These are phyloP conservation scores for Ophioderma brevispina DNA, from an alignment of 35 echinoderm and acorn worm species.

Conservation along the genomic window DNA sequence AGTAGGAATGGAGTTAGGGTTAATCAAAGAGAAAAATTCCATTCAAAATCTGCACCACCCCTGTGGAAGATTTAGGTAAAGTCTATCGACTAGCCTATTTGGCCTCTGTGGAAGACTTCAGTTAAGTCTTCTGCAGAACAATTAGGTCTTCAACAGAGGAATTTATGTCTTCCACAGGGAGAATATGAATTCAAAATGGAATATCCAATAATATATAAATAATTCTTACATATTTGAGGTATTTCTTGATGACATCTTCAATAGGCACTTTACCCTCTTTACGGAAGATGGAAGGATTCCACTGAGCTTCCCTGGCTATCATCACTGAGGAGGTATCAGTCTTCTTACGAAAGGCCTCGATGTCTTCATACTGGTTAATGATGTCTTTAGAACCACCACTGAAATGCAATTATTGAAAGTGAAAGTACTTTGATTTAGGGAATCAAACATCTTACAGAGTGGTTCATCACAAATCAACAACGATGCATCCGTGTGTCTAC, in stretches of 20 bases:
- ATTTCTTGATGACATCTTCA: slow-evolving; percentile 65
- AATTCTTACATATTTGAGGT: slow-evolving; percentile 92
- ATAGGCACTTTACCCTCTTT: slow-evolving; percentile 69
- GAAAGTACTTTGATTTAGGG: no score
- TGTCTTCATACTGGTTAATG: slow-evolving; percentile 68
- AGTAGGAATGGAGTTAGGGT: no score
- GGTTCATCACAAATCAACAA: no score
- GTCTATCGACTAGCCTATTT: no score
- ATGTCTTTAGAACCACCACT: slow-evolving; percentile 91
- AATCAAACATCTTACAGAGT: no score
- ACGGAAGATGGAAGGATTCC: slow-evolving; percentile 91
- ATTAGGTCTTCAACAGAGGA: background rate
- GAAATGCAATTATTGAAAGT: background rate
- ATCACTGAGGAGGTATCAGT: slow-evolving; percentile 82
- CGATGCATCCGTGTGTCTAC: no score
- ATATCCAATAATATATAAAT: slow-evolving; percentile 6
- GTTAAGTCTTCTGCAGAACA: background rate
- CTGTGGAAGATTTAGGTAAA: no score
- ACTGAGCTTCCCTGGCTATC: slow-evolving; percentile 95
- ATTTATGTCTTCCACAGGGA: background rate
- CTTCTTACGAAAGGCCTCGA: slow-evolving; percentile 54
- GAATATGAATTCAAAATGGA: background rate
- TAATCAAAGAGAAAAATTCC: no score
- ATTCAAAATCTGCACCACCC: no score
- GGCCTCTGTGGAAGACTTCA: background rate